Evolutionary conservation across 2,113 vertebrate species (phyloP).

Genomic region (Aix galericulata): DNA sequence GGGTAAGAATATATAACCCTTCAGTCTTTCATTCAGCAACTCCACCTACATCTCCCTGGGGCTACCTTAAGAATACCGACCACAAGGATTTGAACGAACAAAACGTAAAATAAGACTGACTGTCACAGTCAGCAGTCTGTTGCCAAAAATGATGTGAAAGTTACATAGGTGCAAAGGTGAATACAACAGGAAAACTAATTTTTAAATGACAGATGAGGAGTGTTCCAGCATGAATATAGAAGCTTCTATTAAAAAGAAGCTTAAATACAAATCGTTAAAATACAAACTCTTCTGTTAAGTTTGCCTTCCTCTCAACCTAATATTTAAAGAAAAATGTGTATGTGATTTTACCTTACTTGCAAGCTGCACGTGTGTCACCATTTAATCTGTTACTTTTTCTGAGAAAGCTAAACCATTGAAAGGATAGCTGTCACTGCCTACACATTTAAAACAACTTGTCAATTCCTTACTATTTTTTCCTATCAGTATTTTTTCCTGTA

Average conservation of each 20-base stretch:
- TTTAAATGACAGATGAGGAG: not conserved
- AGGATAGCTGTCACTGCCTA: not conserved
- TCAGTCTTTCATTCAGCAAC: constrained; percentile 34
- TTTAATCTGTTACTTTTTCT: not conserved
- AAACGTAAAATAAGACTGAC: not conserved
- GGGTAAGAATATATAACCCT: constrained; percentile 36
- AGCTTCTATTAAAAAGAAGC: not conserved
- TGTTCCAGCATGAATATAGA: not conserved
- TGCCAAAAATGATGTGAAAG: not conserved
- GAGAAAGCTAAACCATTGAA: not conserved
- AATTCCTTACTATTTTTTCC: not conserved
- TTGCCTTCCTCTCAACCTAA: too few species aligned
- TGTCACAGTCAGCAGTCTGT: not conserved
- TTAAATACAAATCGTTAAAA: not conserved
- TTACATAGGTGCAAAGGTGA: not conserved
- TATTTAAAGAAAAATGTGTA: not conserved
- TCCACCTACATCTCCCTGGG: constrained; percentile 8
- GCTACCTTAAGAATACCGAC: not conserved
- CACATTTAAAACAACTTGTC: not conserved
- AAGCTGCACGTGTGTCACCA: not conserved
- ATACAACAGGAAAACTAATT: not conserved
- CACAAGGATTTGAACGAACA: not conserved
- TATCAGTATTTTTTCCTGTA: not conserved
- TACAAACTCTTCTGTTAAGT: not conserved
- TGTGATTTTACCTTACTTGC: not conserved